Conservation (phyloP, 2,113 vertebrate species). For the Menura novaehollandiae region DNA sequence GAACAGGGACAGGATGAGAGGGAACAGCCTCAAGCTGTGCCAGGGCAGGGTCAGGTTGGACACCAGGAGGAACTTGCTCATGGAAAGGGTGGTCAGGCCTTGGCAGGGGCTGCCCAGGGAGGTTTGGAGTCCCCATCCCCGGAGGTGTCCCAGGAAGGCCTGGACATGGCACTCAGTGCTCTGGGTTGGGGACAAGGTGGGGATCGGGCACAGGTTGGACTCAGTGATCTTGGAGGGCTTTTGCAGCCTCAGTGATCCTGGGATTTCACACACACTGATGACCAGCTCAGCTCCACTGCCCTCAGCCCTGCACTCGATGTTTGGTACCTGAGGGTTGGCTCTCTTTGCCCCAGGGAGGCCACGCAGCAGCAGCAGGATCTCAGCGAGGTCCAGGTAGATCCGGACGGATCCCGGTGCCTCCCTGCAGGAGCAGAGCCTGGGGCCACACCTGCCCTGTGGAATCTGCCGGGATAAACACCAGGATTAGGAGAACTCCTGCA, state of each 20-base stretch:
- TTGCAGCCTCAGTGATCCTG: background rate
- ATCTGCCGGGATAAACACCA: background rate
- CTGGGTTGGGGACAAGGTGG: background rate
- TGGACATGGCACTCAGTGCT: background rate
- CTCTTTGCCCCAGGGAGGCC: background rate
- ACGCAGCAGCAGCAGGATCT: background rate
- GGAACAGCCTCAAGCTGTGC: no score
- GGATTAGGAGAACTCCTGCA: background rate
- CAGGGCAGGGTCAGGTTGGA: no score
- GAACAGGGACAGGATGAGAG: no score
- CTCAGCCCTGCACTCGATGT: background rate
- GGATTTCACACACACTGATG: background rate
- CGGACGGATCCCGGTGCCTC: no score
- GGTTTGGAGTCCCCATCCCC: background rate
- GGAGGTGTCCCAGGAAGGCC: background rate
- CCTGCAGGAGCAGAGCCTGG: background rate
- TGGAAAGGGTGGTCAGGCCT: no score
- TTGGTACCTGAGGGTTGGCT: background rate
- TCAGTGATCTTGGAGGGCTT: background rate
- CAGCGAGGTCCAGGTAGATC: background rate
- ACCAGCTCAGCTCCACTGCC: background rate
- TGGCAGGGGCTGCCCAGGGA: background rate
- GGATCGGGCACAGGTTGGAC: background rate
- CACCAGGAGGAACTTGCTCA: no score
- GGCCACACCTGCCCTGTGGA: background rate